phyloP scores from a whole-genome alignment of 2,888 invertebrate species.

The Pseudanteris insignis region DNA sequence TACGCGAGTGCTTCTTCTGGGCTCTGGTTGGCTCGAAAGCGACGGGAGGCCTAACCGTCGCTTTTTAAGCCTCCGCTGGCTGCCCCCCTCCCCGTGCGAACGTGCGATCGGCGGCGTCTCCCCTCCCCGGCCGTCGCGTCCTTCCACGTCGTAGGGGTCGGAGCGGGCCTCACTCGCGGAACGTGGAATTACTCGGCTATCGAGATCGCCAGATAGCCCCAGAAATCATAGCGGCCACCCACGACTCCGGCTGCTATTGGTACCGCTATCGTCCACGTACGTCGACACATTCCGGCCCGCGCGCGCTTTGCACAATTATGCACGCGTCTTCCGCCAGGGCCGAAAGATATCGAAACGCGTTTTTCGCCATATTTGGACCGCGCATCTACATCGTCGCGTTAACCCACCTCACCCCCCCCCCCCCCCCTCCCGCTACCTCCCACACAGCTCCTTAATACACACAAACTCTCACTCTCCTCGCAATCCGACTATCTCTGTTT shows the following conservation, averaged over 20 bases:
- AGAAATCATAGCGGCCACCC: slow-evolving; percentile 65
- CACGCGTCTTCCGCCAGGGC: no score
- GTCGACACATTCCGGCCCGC: background rate
- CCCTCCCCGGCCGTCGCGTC: slow-evolving; percentile 18
- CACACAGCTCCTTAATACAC: no score
- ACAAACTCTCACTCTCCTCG: no score
- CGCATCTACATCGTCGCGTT: no score
- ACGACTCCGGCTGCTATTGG: slow-evolving; percentile 51
- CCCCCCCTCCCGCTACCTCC: no score
- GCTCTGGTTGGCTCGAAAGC: slow-evolving; percentile 63
- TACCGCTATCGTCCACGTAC: slow-evolving; percentile 26
- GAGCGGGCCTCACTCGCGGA: slow-evolving; percentile 52
- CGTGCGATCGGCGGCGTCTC: slow-evolving; percentile 11
- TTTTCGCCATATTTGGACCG: background rate
- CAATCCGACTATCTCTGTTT: no score
- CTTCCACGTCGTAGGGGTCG: slow-evolving; percentile 56
- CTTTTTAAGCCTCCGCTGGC: slow-evolving; percentile 34
- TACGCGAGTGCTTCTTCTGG: slow-evolving; percentile 61
- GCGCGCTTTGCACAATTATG: no score
- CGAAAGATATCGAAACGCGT: no score
- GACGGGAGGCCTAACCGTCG: slow-evolving; percentile 62
- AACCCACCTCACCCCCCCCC: no score
- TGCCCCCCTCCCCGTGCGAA: slow-evolving; percentile 13
- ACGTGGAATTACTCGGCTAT: slow-evolving; percentile 62
- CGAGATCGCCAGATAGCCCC: slow-evolving; percentile 62